Base-by-base conservation (phyloP, 2,888 invertebrate genomes). In the Chouioia cunea region DNA sequence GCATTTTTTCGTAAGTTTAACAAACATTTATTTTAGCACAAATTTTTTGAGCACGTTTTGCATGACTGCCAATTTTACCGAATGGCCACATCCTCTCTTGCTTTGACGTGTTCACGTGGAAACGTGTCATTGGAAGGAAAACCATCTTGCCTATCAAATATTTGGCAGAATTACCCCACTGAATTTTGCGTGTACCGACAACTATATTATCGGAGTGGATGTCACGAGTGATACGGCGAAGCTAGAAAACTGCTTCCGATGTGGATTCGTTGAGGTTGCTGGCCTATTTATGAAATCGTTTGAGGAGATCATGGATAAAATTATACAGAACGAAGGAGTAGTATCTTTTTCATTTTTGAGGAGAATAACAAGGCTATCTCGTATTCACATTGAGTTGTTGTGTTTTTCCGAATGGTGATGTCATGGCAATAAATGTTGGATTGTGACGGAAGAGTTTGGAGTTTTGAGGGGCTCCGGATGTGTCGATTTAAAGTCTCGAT, bases 1-100 rank as follows among this genome's bases (percentile, higher is more conserved):
- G 93, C 93, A 12, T 95, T 94, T 83, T 77, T 88, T 44, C 87
- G 93, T 93, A 84, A 85, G 87, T 4, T 86, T 89, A 93, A 92
- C 15, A 94, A 94, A n/a, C n/a, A n/a, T n/a, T n/a, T n/a, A n/a
- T n/a, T n/a, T n/a, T n/a, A n/a, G n/a, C n/a, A n/a, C n/a, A n/a
- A n/a, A n/a, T n/a, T n/a, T n/a, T n/a, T n/a, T n/a, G n/a, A n/a
- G n/a, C n/a, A n/a, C n/a, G n/a, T n/a, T n/a, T 83, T 77, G 88
- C 48, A 87, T 92, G 92, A 84, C 84, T 86, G 50, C 54, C 23
- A 23, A 73, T 48, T 62, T 59, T 68, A n/a, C n/a, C n/a, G n/a
- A n/a, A n/a, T n/a, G n/a, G n/a, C n/a, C n/a, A n/a, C n/a, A n/a
- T n/a, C n/a, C n/a, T n/a, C n/a, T n/a, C n/a, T n/a, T n/a, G n/a